Base-by-base conservation (phyloP, 2,888 invertebrate species). In the Drosophila pseudotakahashii region DNA sequence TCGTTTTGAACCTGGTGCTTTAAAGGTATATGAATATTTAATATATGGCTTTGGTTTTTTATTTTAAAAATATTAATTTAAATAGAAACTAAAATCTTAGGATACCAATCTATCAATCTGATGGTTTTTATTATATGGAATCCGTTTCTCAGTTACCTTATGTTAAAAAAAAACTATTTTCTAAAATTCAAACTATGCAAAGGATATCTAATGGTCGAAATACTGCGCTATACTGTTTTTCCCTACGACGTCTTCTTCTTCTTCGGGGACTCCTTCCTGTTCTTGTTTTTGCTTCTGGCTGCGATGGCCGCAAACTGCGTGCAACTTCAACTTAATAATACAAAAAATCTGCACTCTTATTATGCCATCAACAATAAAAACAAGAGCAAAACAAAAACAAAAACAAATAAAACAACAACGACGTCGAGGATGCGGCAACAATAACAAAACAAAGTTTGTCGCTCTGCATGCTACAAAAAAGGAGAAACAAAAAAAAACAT, bases 291-390 rank as follows among this genome's bases (percentile, higher is more conserved):
- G 34, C 13, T 48, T 57, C 60, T 76, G 84, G 71, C 71, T 41
- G 60, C 52, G 64, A 52, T 52, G 78, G 68, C 55, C 69, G 39
- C 39, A 86, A 71, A 59, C 73, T 85, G 88, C 76, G 57, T 70
- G 66, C 86, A 79, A 85, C 82, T 82, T 82, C 77, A 85, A 82
- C 88, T 82, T 79, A 73, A 88, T 85, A 77, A 72, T 57, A 41
- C 48, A 50, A 70, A 52, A 66, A 83, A 78, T 71, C 70, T 85
- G 81, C 75, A 71, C 69, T 85, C 82, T 82, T 79, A 81, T 76
- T 84, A 77, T 85, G 68, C 70, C 79, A 81, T 69, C 77, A 85
- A 85, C 88, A 81, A 81, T 67, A 81, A 87, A 68, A 81, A 84
- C 74, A 84, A 87, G 66, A 54, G 52, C 63, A 10, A 36, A 30